Evolutionary conservation across 2,797 vertebrate genomes (phyloP).

Genomic region (Enteromius treurensis): DNA sequence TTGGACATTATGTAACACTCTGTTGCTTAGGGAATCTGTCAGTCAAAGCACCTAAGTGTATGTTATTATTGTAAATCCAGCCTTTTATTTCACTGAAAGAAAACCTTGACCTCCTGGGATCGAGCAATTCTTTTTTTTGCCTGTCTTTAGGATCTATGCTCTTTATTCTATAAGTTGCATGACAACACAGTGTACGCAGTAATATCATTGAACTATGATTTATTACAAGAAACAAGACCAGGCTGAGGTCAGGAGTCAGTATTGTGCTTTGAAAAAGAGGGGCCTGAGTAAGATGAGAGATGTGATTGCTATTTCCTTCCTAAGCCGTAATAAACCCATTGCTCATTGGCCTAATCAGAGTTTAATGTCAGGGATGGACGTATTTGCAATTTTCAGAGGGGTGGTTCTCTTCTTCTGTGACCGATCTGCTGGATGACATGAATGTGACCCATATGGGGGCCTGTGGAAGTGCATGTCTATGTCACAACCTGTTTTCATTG

Average conservation of each 20-base stretch:
- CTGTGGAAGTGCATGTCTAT: slow-evolving; percentile 10
- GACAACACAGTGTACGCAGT: background rate
- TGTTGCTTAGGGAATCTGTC: slow-evolving; percentile 1
- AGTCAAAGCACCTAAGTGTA: slow-evolving; percentile 21
- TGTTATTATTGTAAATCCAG: slow-evolving; percentile 34
- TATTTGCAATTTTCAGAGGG: slow-evolving; percentile 27
- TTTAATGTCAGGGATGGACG: slow-evolving; percentile 9
- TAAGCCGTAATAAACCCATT: slow-evolving; percentile 36
- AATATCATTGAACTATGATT: background rate
- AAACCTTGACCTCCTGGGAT: background rate
- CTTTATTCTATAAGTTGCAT: background rate
- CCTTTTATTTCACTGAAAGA: background rate
- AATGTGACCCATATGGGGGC: slow-evolving; percentile 6
- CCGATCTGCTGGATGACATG: slow-evolving; percentile 27
- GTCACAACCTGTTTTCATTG: slow-evolving; percentile 32
- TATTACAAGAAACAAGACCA: background rate
- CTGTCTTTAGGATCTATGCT: no score
- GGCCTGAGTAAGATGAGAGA: slow-evolving; percentile 2
- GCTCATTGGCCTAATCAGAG: background rate
- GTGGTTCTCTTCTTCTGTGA: slow-evolving; percentile 20
- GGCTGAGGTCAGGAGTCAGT: slow-evolving; percentile 13
- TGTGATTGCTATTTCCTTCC: slow-evolving; percentile 48
- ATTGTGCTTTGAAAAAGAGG: slow-evolving; percentile 26
- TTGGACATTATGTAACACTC: slow-evolving; percentile 15
- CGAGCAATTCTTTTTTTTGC: background rate